Evolutionary conservation across 1,140 invertebrate genomes (phyloP).

Genomic region (Tetragonula clypearis): DNA sequence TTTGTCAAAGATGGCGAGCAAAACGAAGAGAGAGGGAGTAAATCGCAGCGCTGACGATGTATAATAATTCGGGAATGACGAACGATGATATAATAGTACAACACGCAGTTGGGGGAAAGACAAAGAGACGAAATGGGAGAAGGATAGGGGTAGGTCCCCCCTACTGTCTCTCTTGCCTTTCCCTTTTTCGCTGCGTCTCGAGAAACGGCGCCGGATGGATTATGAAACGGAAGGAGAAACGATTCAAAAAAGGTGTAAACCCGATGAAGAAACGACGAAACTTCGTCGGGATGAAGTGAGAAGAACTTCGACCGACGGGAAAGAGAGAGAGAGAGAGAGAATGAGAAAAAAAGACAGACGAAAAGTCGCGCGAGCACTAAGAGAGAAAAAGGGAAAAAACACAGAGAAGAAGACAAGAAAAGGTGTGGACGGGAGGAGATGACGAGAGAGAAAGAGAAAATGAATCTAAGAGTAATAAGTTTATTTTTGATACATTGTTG

Average conservation of each 20-base stretch:
- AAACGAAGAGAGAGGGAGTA: too few species aligned
- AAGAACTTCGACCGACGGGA: background rate
- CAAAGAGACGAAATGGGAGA: conserved; percentile 6
- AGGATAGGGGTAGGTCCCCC: background rate
- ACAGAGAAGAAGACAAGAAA: conserved; percentile 7
- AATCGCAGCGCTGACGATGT: too few species aligned
- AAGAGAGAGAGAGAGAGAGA: background rate
- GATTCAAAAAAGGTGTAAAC: too few species aligned
- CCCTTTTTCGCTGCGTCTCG: conserved; percentile 33
- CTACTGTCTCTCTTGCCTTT: conserved; percentile 25
- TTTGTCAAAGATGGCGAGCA: too few species aligned
- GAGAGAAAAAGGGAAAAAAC: background rate
- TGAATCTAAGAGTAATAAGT: conserved; percentile 75
- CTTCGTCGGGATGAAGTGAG: too few species aligned
- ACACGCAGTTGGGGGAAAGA: background rate
- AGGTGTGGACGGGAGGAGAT: background rate
- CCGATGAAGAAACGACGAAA: too few species aligned
- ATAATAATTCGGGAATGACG: background rate
- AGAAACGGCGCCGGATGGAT: conserved; percentile 3
- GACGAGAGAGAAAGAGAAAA: conserved; percentile 52
- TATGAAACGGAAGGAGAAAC: background rate
- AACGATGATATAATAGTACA: background rate
- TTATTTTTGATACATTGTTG: conserved; percentile 82
- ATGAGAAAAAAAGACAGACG: background rate
- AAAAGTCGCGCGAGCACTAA: too few species aligned